Evolutionary conservation across 1,140 invertebrate genomes (phyloP), one percentile per base, ranked within the genome.

Genomic region (Zaprionus gabonicus): DNA sequence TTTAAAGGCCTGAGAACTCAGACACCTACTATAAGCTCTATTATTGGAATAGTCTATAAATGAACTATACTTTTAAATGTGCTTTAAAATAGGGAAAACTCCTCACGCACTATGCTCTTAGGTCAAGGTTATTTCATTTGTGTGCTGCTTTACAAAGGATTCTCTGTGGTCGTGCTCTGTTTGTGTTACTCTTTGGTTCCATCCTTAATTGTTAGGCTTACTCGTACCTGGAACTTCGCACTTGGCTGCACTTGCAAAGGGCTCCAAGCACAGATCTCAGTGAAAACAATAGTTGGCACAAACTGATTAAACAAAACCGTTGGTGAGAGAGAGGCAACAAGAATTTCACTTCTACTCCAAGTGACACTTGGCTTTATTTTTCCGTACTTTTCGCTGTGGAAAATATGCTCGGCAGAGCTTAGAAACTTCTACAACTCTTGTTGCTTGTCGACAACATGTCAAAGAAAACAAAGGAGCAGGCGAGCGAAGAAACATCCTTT

Each of bases 401-500:
- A 77, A 78, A 55, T 78, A 62, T 72, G 71, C 64, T 64, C 82
- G 69, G 12, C 41, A 65, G 66, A 70, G 69, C 66, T 53, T 62
- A 68, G 53, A 62, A 75, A 80, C 55, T 71, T 46, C 34, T 68
- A 51, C 49, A 58, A 70, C 62, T 76, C 51, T 58, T 68, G 28
- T 17, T 65, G 27, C 34, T 68, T 63, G 83, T 78, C 80, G 83
- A 83, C 76, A 82, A 71, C 46, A 74, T 80, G 84, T 75, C 73
- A 80, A 80, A 86, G 67, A 46, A 71, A 72, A 78, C 83, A 87
- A 80, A 71, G 72, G 55, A 64, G 41, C 59, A 55, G 58, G 68
- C 58, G 17, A 20, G 71, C 13, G 23, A 49, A 23, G 4, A 25
- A 49, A 25, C 20, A 25, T 25, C 4, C 23, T 46, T 38, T 15